Evolutionary conservation across 2,888 invertebrate genomes (phyloP).

Genomic region (Pemphredon lugubris): DNA sequence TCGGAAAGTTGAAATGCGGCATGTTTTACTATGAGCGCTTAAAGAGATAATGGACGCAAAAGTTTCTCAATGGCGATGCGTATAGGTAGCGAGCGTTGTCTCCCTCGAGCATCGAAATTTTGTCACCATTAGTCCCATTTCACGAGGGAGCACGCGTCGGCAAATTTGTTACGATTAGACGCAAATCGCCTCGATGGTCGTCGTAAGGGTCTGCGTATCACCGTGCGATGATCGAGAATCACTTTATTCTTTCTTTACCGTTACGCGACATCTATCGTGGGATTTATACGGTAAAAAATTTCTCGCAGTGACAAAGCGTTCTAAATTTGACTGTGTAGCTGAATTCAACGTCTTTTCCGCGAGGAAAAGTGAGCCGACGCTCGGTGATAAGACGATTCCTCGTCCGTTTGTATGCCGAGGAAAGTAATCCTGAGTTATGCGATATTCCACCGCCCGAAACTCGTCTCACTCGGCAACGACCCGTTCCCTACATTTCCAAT

Average conservation of each 20-base stretch:
- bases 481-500: conserved; percentile 32
- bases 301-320: conserved; percentile 45
- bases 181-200: too few relatives aligned
- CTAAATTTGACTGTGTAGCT: conserved; percentile 43
- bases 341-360: conserved; percentile 38
- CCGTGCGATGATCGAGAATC: too few relatives aligned
- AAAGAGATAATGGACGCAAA: too few relatives aligned
- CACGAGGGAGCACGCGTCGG: too few relatives aligned
- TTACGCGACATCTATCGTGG: conserved; percentile 1
- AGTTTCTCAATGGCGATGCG: too few relatives aligned
- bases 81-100: too few relatives aligned
- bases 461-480: conserved; percentile 21
- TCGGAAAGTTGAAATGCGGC: too few relatives aligned
- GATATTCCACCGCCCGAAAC: conserved; percentile 49
- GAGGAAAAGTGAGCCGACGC: conserved; percentile 50
- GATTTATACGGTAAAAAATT: conserved; percentile 29
- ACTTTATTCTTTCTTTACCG: conserved; percentile 4
- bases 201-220: too few relatives aligned
- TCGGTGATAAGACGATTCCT: conserved; percentile 65
- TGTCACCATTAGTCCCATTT: too few relatives aligned
- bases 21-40: too few relatives aligned
- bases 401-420: conserved; percentile 49
- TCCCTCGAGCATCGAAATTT: too few relatives aligned
- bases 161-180: too few relatives aligned
- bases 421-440: conserved; percentile 67